Evolutionary conservation across 1,140 invertebrate genomes (phyloP), one percentile per base, ranked within the genome.

Genomic region (Trichomalopsis sarcophagae): DNA sequence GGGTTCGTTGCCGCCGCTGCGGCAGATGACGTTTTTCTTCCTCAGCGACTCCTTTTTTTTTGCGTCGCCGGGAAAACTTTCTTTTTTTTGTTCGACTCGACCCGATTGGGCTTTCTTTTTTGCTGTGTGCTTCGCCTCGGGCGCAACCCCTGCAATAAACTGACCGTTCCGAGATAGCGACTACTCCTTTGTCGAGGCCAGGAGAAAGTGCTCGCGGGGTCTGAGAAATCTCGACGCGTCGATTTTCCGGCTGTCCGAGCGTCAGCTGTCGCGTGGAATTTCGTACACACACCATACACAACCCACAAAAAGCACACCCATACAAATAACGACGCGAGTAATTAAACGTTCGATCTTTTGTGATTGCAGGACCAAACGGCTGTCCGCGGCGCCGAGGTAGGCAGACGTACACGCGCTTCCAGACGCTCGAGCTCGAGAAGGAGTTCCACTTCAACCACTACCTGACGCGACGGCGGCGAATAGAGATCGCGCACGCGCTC

Each of bases 381-480:
- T 99, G 98, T 93, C 98, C 98, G 82, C 94, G 98, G 90, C 96
- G 98, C 90, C 95, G 98, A 89, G 98, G 98, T 77, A 95, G 98
- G 84, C 98, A 99, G 93, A 99, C 98, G 4, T 99, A 99, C 95
- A 99, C 98, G 84, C 96, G 97, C 88, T 98, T 98, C 94, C 97
- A 98, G 93, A 98, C 97, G 1, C 93, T 98, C 91, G 97, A 98
- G 92, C 94, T 98, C 91, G 98, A 99, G 93, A 99, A 99, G 93
- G 98, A 99, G 94, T 99, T 99, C 93, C 98, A 99, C 93, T 99
- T 98, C 94, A 99, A 99, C 93, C 98, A 99, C 90, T 99, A 99
- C 94, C 95, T 99, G 91, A 99, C 98, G 88, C 95, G 98, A 91
- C 95, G 98, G 92, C 96, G 98, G 91, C 95, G 98, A 94, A 99